phyloP scores from a whole-genome alignment of 2,797 vertebrate genomes.

The Typhlichthys eigenmanni region DNA sequence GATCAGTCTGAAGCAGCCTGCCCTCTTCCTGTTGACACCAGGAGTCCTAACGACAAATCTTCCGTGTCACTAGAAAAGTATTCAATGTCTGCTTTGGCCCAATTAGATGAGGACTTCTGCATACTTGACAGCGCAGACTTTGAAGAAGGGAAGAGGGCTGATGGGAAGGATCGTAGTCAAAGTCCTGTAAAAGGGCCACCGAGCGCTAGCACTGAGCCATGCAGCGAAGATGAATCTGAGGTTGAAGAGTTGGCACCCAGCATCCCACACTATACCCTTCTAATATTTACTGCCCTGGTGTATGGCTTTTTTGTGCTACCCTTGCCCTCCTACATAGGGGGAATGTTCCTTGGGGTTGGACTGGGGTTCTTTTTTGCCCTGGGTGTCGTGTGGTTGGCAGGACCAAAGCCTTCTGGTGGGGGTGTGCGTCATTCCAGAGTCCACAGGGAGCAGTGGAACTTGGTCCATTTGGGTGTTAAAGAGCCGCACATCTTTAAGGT shows the following conservation, averaged over 20 bases:
- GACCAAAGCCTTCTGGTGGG: constrained; percentile 68
- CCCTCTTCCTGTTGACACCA: constrained; percentile 37
- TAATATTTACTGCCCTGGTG: constrained; percentile 81
- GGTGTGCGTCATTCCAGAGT: constrained; percentile 53
- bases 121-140: constrained; percentile 91
- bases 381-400: constrained; percentile 88
- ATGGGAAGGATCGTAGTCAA: constrained; percentile 33
- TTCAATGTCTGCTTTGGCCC: constrained; percentile 86
- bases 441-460: constrained; percentile 61
- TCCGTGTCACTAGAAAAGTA: constrained; percentile 81
- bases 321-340: constrained; percentile 85
- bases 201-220: constrained; percentile 51
- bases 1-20: constrained; percentile 34
- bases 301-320: constrained; percentile 92
- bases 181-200: constrained; percentile 40
- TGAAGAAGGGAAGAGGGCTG: constrained; percentile 57
- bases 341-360: constrained; percentile 85
- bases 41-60: constrained; percentile 49
- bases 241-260: constrained; percentile 60
- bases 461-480: constrained; percentile 82
- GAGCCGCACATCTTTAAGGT: constrained; percentile 95
- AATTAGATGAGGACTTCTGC: constrained; percentile 94
- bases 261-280: constrained; percentile 85
- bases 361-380: constrained; percentile 92
- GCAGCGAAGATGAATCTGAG: constrained; percentile 78